Base-by-base conservation (phyloP, 2,113 vertebrate species). In the Rhodinocichla rosea region DNA sequence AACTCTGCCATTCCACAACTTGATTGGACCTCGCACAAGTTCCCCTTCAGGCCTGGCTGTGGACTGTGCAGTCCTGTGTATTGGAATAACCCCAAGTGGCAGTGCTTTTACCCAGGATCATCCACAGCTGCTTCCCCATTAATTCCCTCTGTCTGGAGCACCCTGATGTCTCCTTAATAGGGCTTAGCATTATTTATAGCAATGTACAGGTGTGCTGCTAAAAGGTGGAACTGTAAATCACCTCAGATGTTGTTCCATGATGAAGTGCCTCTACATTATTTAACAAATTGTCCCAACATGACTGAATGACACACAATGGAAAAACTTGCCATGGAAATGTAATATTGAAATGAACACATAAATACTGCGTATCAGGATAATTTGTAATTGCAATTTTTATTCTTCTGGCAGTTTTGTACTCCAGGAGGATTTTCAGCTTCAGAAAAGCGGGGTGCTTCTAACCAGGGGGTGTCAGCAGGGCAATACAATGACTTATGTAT, bases 121-220 rank as follows among this genome's bases (percentile, higher is more conserved):
- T 22, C 65, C 69, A 45, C 81, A 68, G 76, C 62, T 33, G 40
- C 69, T 60, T 87, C 57, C 45, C 89, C 21, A 3, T 53, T 78
- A 60, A 68, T 68, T 77, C 42, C 45, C 32, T 73, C 64, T 23
- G 23, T 28, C 32, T 93, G 90, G 92, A 88, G 83, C 70, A 91
- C 65, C 89, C 81, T 87, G 84, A 57, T 85, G 65, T 60, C 95
- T 95, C 74, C 67, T 79, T 84, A 35, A 79, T 45, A 79, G 49
- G 81, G 37, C 37, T 89, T 89, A 50, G 81, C 45, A 32, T 92
- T 95, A 95, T 94, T 95, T 87, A 83, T 79, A 57, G 70, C 32
- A 0, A 65, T 92, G 91, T 95, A 73, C 87, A 94, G 94, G 91
- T 95, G 93, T 85, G 67, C 90, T 88, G 63, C 91, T 90, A 9